Evolutionary conservation across 1,140 invertebrate species (phyloP).

Genomic region (Drosophila tani): DNA sequence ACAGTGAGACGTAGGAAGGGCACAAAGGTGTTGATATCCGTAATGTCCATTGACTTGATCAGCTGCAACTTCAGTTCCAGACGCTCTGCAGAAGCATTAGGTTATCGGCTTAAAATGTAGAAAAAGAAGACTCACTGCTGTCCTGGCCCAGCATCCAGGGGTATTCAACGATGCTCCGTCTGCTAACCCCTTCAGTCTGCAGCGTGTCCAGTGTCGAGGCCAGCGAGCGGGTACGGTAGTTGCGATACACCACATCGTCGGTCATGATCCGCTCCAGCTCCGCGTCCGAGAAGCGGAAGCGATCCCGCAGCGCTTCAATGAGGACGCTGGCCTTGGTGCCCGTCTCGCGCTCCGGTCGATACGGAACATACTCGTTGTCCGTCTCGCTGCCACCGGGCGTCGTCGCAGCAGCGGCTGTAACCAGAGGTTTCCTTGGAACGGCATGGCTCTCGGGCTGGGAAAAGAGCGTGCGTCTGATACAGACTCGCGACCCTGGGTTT

Average conservation of each 20-base stretch:
- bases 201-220: slow-evolving; percentile 53
- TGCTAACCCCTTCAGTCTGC: slow-evolving; percentile 57
- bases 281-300: slow-evolving; percentile 55
- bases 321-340: slow-evolving; percentile 32
- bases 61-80: slow-evolving; percentile 55
- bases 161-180: slow-evolving; percentile 71
- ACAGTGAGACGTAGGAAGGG: slow-evolving; percentile 71
- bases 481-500: background rate
- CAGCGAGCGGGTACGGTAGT: slow-evolving; percentile 49
- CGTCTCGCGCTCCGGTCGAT: slow-evolving; percentile 50
- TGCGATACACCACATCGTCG: slow-evolving; percentile 63
- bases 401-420: slow-evolving; percentile 4
- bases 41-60: slow-evolving; percentile 56
- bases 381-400: slow-evolving; percentile 29
- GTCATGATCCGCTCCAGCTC: slow-evolving; percentile 55
- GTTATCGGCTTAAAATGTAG: background rate
- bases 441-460: slow-evolving; percentile 44
- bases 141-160: slow-evolving; percentile 74
- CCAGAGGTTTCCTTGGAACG: slow-evolving; percentile 18
- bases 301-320: slow-evolving; percentile 43
- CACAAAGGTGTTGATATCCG: slow-evolving; percentile 79
- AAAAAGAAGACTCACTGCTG: slow-evolving; percentile 40
- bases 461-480: slow-evolving; percentile 45
- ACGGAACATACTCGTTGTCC: slow-evolving; percentile 69
- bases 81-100: slow-evolving; percentile 36